Evolutionary conservation across 1,140 invertebrate genomes (phyloP).

Genomic region (Aphelenchoides fujianensis): DNA sequence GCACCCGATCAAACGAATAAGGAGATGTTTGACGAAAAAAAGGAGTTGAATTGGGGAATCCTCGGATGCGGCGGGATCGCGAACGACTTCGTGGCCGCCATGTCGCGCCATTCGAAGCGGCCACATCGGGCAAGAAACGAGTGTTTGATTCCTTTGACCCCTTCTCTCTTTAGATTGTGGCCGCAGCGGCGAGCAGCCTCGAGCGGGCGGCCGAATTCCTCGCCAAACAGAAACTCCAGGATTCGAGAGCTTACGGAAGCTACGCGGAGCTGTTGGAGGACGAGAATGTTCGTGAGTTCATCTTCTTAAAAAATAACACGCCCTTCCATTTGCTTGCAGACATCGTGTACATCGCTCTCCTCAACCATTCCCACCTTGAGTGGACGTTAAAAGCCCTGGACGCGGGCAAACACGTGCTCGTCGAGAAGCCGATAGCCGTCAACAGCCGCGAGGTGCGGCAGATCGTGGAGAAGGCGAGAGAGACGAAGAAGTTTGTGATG

Average conservation of each 20-base stretch:
- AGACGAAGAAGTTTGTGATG: slow-evolving; percentile 35
- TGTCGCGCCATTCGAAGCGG: background rate
- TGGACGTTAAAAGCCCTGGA: slow-evolving; percentile 64
- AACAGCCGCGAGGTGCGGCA: slow-evolving; percentile 66
- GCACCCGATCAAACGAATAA: too few relatives aligned
- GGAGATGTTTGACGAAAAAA: too few relatives aligned
- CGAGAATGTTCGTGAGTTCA: slow-evolving; percentile 24
- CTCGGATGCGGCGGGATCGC: slow-evolving; percentile 25
- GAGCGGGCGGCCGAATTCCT: slow-evolving; percentile 8
- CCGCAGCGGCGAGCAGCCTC: slow-evolving; percentile 19
- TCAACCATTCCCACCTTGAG: slow-evolving; percentile 26
- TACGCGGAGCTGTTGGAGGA: slow-evolving; percentile 31
- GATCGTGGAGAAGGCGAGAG: slow-evolving; percentile 33
- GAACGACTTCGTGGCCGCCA: slow-evolving; percentile 2
- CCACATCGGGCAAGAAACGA: slow-evolving; percentile 1
- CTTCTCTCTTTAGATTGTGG: background rate
- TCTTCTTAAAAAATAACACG: too few relatives aligned
- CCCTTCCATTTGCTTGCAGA: slow-evolving; percentile 19
- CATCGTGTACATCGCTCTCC: slow-evolving; percentile 34
- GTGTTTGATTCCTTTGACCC: background rate
- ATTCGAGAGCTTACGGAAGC: slow-evolving; percentile 23
- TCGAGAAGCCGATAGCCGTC: slow-evolving; percentile 78
- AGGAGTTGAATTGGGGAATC: slow-evolving; percentile 19
- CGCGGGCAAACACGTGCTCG: slow-evolving; percentile 76
- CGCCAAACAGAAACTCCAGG: background rate